Evolutionary conservation across 2,888 invertebrate species (phyloP).

Genomic region (Vandiemenella viatica): DNA sequence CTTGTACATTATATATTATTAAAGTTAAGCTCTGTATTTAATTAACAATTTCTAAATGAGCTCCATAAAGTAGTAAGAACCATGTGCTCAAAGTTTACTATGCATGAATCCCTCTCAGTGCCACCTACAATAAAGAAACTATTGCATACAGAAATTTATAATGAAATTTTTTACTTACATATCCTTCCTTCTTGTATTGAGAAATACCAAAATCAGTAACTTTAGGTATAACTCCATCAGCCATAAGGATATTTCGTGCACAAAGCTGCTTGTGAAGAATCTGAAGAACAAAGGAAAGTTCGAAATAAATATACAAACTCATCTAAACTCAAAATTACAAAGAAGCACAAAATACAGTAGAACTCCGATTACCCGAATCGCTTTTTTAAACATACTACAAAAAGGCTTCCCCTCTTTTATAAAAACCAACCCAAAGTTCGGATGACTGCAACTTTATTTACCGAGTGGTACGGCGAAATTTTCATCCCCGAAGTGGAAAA

Average conservation of each 20-base stretch:
- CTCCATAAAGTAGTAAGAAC: too few species aligned
- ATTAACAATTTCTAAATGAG: too few species aligned
- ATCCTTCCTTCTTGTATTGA: conserved; percentile 44
- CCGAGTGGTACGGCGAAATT: too few species aligned
- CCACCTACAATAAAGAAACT: not conserved
- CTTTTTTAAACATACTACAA: not conserved
- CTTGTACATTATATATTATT: too few species aligned
- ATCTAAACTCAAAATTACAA: too few species aligned
- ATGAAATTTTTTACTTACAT: not conserved
- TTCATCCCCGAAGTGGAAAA: too few species aligned
- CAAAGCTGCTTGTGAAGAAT: conserved; percentile 54
- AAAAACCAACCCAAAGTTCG: too few species aligned
- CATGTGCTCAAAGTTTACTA: too few species aligned
- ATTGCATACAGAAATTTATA: conserved; percentile 11
- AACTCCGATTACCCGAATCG: not conserved
- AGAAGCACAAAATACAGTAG: conserved; percentile 2
- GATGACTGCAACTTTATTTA: too few species aligned
- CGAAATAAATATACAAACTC: too few species aligned
- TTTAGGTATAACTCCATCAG: conserved; percentile 50
- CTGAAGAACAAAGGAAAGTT: conserved; percentile 21
- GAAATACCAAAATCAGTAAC: conserved; percentile 60
- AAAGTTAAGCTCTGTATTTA: too few species aligned
- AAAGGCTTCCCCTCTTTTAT: not conserved
- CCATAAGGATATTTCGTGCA: conserved; percentile 53
- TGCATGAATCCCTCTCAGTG: too few species aligned